Conservation (phyloP, 2,113 vertebrate species). For the Mellivora capensis region DNA sequence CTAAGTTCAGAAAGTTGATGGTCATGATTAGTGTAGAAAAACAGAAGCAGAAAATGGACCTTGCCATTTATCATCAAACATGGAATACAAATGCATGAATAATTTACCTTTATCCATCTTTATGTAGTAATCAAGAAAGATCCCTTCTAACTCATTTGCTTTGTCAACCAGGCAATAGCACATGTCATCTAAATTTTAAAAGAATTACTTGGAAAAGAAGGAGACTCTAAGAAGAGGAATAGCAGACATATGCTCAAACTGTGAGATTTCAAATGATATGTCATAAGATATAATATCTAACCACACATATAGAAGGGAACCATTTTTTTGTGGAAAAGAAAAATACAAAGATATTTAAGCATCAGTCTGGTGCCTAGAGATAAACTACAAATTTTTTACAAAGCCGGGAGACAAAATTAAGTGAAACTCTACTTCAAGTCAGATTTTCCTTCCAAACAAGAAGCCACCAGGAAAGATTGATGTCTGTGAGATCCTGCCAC, state of each 20-base stretch:
- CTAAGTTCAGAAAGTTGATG: background rate
- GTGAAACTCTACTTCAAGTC: background rate
- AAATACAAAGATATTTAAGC: constrained; percentile 2
- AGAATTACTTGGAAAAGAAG: constrained; percentile 52
- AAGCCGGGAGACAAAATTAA: constrained; percentile 20
- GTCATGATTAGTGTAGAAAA: background rate
- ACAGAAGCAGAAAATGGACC: background rate
- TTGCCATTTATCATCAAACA: constrained; percentile 39
- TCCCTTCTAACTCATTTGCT: background rate
- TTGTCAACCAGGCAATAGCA: constrained; percentile 11
- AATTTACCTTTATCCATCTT: constrained; percentile 9
- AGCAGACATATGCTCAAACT: constrained; percentile 48
- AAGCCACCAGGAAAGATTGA: background rate
- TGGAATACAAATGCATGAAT: background rate
- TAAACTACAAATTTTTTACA: constrained; percentile 5
- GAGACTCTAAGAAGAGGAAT: constrained; percentile 24
- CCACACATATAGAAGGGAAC: constrained; percentile 33
- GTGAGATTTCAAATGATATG: constrained; percentile 45
- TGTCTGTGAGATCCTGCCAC: background rate
- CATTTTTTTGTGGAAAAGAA: background rate
- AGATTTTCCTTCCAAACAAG: constrained; percentile 19
- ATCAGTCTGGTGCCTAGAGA: background rate
- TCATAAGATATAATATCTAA: constrained; percentile 50
- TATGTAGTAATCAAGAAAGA: constrained; percentile 23
- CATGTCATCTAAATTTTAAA: constrained; percentile 40